These are phyloP conservation scores for Centrocercus urophasianus DNA, from an alignment of 2,113 vertebrate genomes.

Conservation along the genomic window DNA sequence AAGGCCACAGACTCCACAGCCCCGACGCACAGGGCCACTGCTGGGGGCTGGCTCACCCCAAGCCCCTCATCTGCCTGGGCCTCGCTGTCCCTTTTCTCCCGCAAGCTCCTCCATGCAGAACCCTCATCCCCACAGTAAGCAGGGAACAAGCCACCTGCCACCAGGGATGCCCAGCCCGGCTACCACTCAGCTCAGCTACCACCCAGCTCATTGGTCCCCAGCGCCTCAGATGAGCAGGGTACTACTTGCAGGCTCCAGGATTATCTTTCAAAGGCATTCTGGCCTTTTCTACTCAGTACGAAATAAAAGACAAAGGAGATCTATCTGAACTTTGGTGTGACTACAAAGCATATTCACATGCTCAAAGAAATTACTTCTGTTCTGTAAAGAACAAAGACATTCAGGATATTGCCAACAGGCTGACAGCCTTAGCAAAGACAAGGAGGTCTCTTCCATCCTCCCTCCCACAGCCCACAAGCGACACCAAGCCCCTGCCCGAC, in stretches of 20 bases:
- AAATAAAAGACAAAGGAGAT: background rate
- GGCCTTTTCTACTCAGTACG: background rate
- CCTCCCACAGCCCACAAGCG: accelerated
- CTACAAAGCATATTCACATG: accelerated
- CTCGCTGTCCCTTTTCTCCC: background rate
- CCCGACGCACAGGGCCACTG: background rate
- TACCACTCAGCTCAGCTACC: accelerated
- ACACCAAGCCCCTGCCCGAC: no score
- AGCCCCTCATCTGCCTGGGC: background rate
- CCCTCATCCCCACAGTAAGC: accelerated
- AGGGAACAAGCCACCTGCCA: accelerated
- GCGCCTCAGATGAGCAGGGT: background rate
- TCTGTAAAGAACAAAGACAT: background rate
- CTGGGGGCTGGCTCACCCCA: background rate
- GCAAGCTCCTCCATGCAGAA: background rate
- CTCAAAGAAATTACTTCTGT: background rate
- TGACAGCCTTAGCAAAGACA: background rate
- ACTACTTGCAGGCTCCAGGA: accelerated
- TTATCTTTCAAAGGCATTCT: background rate
- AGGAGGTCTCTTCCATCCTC: background rate
- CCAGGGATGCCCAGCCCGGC: background rate
- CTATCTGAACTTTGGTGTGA: accelerated
- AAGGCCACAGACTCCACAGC: accelerated
- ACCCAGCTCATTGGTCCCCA: accelerated
- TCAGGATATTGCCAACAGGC: background rate